phyloP scores from a whole-genome alignment of 2,113 vertebrate species.

The Thymallus thymallus region DNA sequence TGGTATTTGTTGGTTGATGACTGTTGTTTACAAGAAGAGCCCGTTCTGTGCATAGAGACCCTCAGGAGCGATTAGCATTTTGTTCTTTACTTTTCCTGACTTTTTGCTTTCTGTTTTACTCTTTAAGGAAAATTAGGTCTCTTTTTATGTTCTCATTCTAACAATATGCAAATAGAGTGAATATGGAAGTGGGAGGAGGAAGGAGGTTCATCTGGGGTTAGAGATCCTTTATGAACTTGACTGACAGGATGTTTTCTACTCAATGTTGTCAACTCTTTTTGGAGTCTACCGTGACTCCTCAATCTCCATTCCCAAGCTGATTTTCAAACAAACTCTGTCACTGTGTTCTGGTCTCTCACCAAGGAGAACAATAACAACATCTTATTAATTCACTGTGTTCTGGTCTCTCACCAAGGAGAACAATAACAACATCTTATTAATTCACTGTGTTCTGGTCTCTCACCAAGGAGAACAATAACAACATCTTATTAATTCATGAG shows the following conservation, averaged over 20 bases:
- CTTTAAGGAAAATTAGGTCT: conserved; percentile 45
- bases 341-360: not conserved
- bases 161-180: conserved; percentile 32
- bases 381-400: conserved; percentile 11
- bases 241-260: conserved; percentile 3
- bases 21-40: conserved; percentile 53
- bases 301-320: conserved; percentile 10
- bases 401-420: not conserved
- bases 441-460: not conserved
- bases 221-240: conserved; percentile 1
- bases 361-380: not conserved
- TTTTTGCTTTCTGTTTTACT: conserved; percentile 42
- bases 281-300: not conserved
- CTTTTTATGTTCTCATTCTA: conserved; percentile 40
- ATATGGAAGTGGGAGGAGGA: conserved; percentile 12
- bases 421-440: conserved; percentile 9
- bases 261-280: conserved; percentile 6
- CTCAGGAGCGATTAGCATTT: conserved; percentile 46
- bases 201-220: conserved; percentile 23
- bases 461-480: not conserved
- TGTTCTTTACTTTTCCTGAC: conserved; percentile 39
- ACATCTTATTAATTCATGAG: conserved; percentile 17
- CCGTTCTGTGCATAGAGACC: conserved; percentile 47
- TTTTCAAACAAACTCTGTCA: conserved; percentile 4
- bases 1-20: conserved; percentile 41